Evolutionary conservation across 2,797 vertebrate genomes (phyloP).

Genomic region (Hoplostethus mediterraneus): DNA sequence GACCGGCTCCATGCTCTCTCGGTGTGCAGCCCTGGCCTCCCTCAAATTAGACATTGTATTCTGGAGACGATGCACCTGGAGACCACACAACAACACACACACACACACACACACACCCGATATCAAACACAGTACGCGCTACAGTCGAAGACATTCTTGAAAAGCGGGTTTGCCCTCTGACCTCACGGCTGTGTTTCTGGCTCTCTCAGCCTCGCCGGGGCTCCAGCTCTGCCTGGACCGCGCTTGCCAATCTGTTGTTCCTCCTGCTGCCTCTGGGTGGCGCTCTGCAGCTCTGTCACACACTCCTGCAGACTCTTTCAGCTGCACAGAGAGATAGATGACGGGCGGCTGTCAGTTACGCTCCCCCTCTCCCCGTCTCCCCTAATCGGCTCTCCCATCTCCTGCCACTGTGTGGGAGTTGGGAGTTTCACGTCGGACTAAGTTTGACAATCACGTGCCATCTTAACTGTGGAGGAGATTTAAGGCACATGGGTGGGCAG

Average conservation of each 20-base stretch:
- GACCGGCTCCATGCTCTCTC: no score
- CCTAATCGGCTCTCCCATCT: constrained; percentile 64
- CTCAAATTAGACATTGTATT: no score
- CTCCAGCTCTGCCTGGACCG: constrained; percentile 40
- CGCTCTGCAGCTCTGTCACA: constrained; percentile 59
- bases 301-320: constrained; percentile 53
- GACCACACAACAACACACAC: not conserved
- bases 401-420: constrained; percentile 36
- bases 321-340: constrained; percentile 44
- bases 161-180: constrained; percentile 7
- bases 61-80: not conserved
- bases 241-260: constrained; percentile 26
- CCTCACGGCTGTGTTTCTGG: constrained; percentile 53
- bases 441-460: constrained; percentile 68
- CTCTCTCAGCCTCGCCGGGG: constrained; percentile 39
- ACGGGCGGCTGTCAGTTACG: constrained; percentile 53
- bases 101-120: not conserved
- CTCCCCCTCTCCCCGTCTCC: constrained; percentile 47
- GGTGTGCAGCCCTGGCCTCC: no score
- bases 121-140: not conserved
- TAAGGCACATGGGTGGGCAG: constrained; percentile 77
- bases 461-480: constrained; percentile 69
- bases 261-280: constrained; percentile 53
- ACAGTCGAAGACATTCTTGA: no score
- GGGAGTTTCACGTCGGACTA: constrained; percentile 52